Evolutionary conservation across 2,113 vertebrate genomes (phyloP), one percentile per base, ranked within the genome.

Genomic region (Seriola rivoliana): DNA sequence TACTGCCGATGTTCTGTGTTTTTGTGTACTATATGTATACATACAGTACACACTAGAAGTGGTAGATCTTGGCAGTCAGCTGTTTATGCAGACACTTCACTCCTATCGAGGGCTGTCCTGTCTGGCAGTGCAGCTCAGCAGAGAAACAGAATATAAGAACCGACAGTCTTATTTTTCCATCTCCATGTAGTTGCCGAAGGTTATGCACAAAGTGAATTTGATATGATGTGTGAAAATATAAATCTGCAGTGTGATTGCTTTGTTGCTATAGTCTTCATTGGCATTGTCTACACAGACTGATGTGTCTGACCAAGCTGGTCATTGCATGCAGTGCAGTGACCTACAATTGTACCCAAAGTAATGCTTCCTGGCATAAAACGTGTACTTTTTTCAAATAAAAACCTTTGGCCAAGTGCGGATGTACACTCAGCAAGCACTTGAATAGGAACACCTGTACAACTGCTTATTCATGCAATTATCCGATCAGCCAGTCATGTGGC

Each of bases 111-210:
- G 36, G n/a, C 74, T 58, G 19, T 91, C 67, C 74, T 78, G 68
- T 88, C 77, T 77, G 32, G 55, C 77, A 69, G 44, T 82, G 85
- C 75, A 48, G 81, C 62, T 89, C 81, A 90, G 83, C 69, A 70
- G 65, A 71, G 34, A 62, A 57, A 76, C 85, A 72, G 78, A 86
- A 88, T 84, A 91, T 91, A 52, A 82, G 75, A 85, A 82, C 73
- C 85, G 86, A 90, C 89, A 86, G 79, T 81, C 59, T 89, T 90
- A 85, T 82, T 89, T 88, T 88, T 88, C 82, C 38, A 84, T 88
- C 75, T 85, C 65, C 46, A 63, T 85, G 78, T 85, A 82, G 80
- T 81, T 89, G 89, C 92, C 42, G 55, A 79, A 82, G 89, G 81
- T 92, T 82, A 89, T 74, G 78, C 85, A 68, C 50, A 59, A 52